Percentiles rank a stretch among this genome's conserved stretches.
Conservation (phyloP, 1,140 invertebrate species). For the Pinna nobilis region DNA sequence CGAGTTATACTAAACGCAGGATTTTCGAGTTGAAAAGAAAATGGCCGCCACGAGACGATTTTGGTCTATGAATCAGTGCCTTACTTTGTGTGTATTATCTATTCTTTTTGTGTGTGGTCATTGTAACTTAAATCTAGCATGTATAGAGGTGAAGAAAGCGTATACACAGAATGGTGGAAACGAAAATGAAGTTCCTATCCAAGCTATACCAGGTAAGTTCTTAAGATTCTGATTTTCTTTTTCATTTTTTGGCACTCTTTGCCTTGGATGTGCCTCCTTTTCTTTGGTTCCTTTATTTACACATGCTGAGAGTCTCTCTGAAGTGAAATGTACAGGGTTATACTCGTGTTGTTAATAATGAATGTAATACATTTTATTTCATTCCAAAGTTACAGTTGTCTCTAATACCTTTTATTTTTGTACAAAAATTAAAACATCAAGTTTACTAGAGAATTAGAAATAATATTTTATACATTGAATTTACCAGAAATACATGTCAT, state of each 20-base stretch:
- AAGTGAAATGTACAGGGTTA: not conserved
- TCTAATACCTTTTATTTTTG: not conserved
- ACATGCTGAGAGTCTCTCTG: not conserved
- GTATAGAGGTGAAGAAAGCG: conserved; percentile 55
- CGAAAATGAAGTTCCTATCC: conserved; percentile 54
- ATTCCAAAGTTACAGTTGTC: not conserved
- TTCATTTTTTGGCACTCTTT: not conserved
- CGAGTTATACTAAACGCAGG: not conserved
- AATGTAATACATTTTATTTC: not conserved
- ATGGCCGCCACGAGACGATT: conserved; percentile 38
- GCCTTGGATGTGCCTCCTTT: not conserved
- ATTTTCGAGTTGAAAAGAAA: conserved; percentile 21
- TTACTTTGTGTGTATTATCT: conserved; percentile 30
- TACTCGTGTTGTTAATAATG: not conserved
- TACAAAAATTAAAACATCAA: not conserved
- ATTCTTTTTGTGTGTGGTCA: conserved; percentile 30
- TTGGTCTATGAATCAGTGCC: conserved; percentile 18
- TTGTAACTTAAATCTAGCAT: conserved; percentile 46
- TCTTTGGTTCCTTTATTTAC: not conserved
- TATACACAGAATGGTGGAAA: conserved; percentile 52
- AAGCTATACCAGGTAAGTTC: conserved; percentile 50
- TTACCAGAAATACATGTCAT: not conserved
- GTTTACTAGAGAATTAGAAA: not conserved
- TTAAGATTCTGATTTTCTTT: not conserved
- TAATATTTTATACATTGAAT: not conserved